Evolutionary conservation across 2,888 invertebrate species (phyloP).

Genomic region (Spialia ferax): DNA sequence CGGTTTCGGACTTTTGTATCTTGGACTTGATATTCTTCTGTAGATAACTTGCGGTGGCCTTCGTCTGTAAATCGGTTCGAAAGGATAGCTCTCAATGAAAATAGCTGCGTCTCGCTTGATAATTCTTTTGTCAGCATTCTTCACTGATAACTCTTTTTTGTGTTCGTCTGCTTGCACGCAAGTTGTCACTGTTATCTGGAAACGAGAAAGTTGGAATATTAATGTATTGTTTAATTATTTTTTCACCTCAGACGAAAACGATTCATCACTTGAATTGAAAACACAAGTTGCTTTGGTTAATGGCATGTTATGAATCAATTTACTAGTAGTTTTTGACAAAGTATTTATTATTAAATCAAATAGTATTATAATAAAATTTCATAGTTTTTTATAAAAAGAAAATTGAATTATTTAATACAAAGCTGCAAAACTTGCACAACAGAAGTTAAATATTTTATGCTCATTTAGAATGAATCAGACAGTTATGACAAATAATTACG

Average conservation of each 20-base stretch:
- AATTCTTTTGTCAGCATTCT: constrained; percentile 47
- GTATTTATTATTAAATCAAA: too few species aligned
- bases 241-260: too few species aligned
- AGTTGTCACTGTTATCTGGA: constrained; percentile 71
- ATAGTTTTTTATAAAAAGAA: too few species aligned
- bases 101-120: constrained; percentile 65
- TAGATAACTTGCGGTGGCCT: constrained; percentile 68
- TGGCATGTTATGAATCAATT: too few species aligned
- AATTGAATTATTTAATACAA: too few species aligned
- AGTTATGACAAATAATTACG: background rate
- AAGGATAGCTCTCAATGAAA: constrained; percentile 60
- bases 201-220: constrained; percentile 48
- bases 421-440: too few species aligned
- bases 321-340: too few species aligned
- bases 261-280: too few species aligned
- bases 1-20: constrained; percentile 53
- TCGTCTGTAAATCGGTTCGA: constrained; percentile 56
- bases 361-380: too few species aligned
- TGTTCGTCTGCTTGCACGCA: constrained; percentile 53
- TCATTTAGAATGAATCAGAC: background rate
- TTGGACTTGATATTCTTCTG: constrained; percentile 58
- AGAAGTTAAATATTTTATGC: too few species aligned
- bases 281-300: too few species aligned
- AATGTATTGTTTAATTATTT: background rate
- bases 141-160: constrained; percentile 51